Evolutionary conservation across 92 coral and sea anemone genomes (phyloP), one percentile per base, ranked within the genome.

Genomic region (Palythoa grandiflora): DNA sequence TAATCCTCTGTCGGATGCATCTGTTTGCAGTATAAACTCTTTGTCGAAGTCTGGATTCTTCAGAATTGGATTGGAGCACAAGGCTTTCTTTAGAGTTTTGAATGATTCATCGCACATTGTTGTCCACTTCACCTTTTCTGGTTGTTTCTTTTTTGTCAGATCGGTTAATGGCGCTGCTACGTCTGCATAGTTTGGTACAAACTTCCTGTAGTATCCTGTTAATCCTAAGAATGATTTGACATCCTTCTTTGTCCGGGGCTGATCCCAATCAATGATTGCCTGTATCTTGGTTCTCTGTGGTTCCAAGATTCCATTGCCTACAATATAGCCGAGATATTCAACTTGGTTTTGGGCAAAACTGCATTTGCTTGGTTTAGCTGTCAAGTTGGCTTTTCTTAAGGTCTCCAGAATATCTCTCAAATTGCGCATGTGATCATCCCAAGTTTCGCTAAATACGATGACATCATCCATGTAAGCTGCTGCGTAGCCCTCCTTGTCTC

Each of bases 161-260:
- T 87, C 89, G 4, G 85, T 57, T 60, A 87, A 54, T 6, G 91
- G 91, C 4, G 86, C 96, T 0, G 93, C 84, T 13, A 91, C 72
- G 21, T 85, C 89, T 48, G 93, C 94, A 70, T 80, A 91, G 77
- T 87, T 78, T 2, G 91, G 94, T 38, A 93, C 71, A 79, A 84
- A 89, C 28, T 89, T 70, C 61, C 83, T 51, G 44, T 84, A 89
- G 51, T 89, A 84, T 8, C 92, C 89, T 1, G 60, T 59, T 19
- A 89, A 84, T 3, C 84, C 85, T 35, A 89, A 3, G 19, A 89
- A 89, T 12, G 86, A 51, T 57, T 83, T 54, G 55, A 85, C 86
- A 7, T 84, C 89, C 53, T 86, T 89, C 86, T 84, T 84, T 6
- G 85, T 84, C 51, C 10, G 68, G 39, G 95, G 93, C 65, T 71